A percentile compares a stretch with the other conserved stretches of the same genome.
phyloP scores from a whole-genome alignment of 53 echinoderm and acorn worm species.

The Holothuria leucospilota region DNA sequence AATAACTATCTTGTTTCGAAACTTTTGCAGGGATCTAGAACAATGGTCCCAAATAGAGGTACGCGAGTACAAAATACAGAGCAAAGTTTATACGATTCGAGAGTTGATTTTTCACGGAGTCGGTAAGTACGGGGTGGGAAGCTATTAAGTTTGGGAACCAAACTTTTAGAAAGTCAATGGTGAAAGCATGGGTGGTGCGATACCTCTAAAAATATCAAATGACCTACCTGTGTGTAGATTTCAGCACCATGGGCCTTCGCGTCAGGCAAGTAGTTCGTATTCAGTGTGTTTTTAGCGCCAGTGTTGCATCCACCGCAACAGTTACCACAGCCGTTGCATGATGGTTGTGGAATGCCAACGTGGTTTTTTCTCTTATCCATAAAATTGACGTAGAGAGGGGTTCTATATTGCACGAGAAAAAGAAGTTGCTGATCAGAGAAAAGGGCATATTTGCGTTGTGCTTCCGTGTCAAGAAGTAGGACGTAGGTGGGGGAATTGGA shows the following conservation, averaged over 20 bases:
- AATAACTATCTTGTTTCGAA: no score
- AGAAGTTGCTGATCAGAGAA: background rate
- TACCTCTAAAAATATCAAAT: background rate
- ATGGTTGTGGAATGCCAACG: slow-evolving; percentile 66
- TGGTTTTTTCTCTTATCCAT: slow-evolving; percentile 50
- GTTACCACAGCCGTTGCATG: slow-evolving; percentile 64
- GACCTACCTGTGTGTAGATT: slow-evolving; percentile 71
- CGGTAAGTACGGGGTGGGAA: no score
- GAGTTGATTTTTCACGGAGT: no score
- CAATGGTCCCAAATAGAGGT: no score
- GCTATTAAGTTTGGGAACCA: no score
- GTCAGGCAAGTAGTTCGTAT: slow-evolving; percentile 82
- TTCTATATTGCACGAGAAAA: slow-evolving; percentile 29
- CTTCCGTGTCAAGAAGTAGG: background rate
- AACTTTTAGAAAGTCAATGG: no score
- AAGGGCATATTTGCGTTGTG: background rate
- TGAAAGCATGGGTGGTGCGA: no score
- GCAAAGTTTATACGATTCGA: no score
- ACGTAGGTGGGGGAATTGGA: no score
- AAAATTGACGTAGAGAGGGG: slow-evolving; percentile 74
- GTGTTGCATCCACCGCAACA: slow-evolving; percentile 65
- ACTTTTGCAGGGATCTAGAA: no score
- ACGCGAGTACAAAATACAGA: no score
- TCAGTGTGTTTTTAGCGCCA: slow-evolving; percentile 68
- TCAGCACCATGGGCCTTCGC: slow-evolving; percentile 78